These are phyloP conservation scores for Drosophila ezoana DNA, from an alignment of 2,888 invertebrate genomes.

Conservation along the genomic window DNA sequence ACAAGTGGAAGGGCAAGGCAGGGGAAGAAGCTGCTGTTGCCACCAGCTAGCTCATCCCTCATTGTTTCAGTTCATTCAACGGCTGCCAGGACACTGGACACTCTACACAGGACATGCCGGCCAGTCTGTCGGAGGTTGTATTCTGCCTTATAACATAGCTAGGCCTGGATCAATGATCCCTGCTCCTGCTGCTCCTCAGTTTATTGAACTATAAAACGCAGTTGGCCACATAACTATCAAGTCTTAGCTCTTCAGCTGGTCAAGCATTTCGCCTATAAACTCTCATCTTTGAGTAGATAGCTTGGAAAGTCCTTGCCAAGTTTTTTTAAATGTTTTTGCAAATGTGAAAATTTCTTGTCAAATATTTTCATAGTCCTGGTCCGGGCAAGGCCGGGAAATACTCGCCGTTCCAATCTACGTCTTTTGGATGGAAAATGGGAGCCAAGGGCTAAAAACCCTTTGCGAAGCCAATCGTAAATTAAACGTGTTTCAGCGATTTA, in stretches of 20 bases:
- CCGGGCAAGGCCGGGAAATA: no score
- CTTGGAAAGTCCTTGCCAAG: neutral
- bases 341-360: no score
- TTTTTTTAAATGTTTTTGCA: no score
- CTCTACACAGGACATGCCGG: conserved; percentile 16
- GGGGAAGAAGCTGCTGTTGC: conserved; percentile 23
- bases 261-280: conserved; percentile 4
- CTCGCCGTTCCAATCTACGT: no score
- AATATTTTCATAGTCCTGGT: no score
- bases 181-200: conserved; percentile 48
- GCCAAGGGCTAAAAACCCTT: no score
- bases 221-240: conserved; percentile 35
- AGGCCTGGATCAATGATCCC: conserved; percentile 71
- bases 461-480: no score
- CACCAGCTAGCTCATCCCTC: conserved; percentile 35
- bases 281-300: conserved; percentile 5
- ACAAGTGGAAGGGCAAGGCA: neutral
- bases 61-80: conserved; percentile 70
- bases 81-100: conserved; percentile 36
- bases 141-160: conserved; percentile 40
- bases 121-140: conserved; percentile 9
- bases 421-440: no score
- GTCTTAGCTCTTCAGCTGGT: conserved; percentile 26
- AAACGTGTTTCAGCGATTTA: no score
- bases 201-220: conserved; percentile 71